phyloP scores from a whole-genome alignment of 2,888 invertebrate genomes.

The Morpho deidamia region DNA sequence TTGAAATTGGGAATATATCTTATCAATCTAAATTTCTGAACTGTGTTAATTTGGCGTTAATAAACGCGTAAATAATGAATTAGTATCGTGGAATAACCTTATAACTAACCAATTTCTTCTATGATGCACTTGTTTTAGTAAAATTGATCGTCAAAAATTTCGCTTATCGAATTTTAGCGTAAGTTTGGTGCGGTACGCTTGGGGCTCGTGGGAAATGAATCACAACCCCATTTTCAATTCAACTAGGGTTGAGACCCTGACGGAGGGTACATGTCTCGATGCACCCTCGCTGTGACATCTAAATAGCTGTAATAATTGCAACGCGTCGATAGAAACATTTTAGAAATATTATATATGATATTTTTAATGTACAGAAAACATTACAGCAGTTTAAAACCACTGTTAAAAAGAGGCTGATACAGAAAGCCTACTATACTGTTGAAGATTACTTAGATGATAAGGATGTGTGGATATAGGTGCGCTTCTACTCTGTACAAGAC shows the following conservation, averaged over 20 bases:
- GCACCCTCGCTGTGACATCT: constrained; percentile 67
- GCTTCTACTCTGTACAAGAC: too few species aligned
- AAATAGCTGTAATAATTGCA: constrained; percentile 68
- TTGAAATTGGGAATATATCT: not conserved
- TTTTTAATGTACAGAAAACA: too few species aligned
- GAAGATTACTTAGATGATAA: too few species aligned
- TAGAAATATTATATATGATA: constrained; percentile 8
- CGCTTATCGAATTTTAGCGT: constrained; percentile 37
- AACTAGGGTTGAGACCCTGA: constrained; percentile 52
- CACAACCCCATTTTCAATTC: constrained; percentile 75
- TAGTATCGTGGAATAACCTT: constrained; percentile 22
- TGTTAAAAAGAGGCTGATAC: too few species aligned
- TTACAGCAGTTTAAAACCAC: too few species aligned
- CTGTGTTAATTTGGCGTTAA: constrained; percentile 25
- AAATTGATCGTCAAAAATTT: constrained; percentile 32
- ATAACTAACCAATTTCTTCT: not conserved
- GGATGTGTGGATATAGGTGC: too few species aligned
- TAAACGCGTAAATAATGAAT: constrained; percentile 38
- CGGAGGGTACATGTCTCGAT: constrained; percentile 48
- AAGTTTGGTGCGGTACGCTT: constrained; percentile 49
- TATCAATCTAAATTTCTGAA: not conserved
- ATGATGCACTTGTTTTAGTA: not conserved
- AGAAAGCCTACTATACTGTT: too few species aligned
- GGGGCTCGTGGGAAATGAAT: constrained; percentile 74
- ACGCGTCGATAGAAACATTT: constrained; percentile 34